Conservation (phyloP, 2,113 vertebrate genomes). For the Callospermophilus lateralis region DNA sequence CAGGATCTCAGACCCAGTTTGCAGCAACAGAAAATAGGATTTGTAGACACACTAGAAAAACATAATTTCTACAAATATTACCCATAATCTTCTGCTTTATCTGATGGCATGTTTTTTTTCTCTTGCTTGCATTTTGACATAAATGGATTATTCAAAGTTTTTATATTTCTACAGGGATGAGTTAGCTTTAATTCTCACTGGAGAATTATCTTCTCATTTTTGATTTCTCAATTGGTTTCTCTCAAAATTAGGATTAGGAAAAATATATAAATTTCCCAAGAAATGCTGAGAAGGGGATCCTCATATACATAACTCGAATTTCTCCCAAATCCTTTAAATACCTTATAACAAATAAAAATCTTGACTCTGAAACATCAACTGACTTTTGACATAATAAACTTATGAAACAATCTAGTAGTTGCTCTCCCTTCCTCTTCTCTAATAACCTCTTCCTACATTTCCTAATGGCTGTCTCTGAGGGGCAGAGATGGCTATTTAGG, state of each 20-base stretch:
- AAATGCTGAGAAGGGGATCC: not conserved
- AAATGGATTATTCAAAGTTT: not conserved
- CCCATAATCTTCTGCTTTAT: not conserved
- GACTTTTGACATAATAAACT: not conserved
- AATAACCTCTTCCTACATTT: not conserved
- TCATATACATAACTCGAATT: not conserved
- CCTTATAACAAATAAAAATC: not conserved
- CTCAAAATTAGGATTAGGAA: conserved; percentile 14
- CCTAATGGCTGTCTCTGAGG: not conserved
- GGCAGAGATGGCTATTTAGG: not conserved
- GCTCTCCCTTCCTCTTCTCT: not conserved
- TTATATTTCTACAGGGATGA: not conserved
- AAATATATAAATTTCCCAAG: not conserved
- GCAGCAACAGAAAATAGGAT: not conserved
- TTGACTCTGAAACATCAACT: conserved; percentile 28
- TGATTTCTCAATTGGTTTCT: not conserved
- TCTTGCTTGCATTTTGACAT: not conserved
- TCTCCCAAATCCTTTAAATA: not conserved
- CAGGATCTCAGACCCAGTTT: not conserved
- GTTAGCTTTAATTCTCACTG: not conserved
- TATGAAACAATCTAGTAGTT: not conserved
- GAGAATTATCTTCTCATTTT: not conserved
- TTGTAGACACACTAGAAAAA: not conserved
- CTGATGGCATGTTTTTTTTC: not conserved
- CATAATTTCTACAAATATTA: not conserved